A percentile compares a stretch with the other conserved stretches of the same genome.
phyloP scores from a whole-genome alignment of 1,140 invertebrate genomes.

The Papilio dardanus region DNA sequence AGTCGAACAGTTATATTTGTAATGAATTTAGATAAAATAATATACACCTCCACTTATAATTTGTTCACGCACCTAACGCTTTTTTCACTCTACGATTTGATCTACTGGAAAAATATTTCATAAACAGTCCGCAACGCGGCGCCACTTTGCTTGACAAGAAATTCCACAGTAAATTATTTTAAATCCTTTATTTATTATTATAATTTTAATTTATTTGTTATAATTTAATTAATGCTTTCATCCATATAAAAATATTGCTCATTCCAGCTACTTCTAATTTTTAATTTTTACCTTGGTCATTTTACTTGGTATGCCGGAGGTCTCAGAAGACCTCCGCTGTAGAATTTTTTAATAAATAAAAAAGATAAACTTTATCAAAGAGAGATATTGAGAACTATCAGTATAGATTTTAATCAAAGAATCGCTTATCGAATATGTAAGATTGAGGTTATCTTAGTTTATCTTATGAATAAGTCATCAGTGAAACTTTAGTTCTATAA shows the following conservation, averaged over 20 bases:
- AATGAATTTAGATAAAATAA: neutral
- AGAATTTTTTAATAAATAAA: neutral
- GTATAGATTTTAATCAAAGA: neutral
- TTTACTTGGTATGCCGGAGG: too few relatives aligned
- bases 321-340: neutral
- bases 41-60: neutral
- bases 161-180: neutral
- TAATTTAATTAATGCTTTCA: too few relatives aligned
- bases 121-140: neutral
- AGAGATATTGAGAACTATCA: neutral
- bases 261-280: neutral
- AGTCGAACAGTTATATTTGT: too few relatives aligned
- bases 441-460: neutral
- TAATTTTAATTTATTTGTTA: neutral
- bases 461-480: conserved; percentile 4
- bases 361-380: neutral
- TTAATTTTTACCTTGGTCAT: neutral
- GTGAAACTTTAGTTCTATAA: conserved; percentile 4
- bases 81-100: neutral
- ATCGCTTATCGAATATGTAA: neutral
- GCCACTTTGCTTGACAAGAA: neutral
- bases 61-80: neutral
- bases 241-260: neutral
- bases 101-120: neutral
- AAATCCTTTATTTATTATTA: neutral